phyloP scores from a whole-genome alignment of 1,140 invertebrate genomes.

The Trichonephila clavipes region DNA sequence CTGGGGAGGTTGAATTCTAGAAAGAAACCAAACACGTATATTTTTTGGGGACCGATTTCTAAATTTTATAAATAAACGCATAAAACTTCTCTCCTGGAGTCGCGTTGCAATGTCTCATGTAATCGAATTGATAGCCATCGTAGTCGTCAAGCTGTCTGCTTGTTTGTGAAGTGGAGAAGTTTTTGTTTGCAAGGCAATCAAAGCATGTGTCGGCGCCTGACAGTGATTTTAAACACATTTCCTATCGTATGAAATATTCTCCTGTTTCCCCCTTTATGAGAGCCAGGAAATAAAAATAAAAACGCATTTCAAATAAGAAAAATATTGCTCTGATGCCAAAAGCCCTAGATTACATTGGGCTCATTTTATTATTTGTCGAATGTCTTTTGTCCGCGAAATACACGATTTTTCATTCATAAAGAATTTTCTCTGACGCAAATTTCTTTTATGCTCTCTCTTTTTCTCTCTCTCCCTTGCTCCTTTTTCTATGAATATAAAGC shows the following conservation, averaged over 20 bases:
- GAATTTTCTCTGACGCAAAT: neutral
- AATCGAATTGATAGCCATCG: slow-evolving; percentile 67
- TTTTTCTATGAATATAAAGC: no score
- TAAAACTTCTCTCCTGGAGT: slow-evolving; percentile 1
- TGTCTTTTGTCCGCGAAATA: neutral
- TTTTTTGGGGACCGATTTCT: slow-evolving; percentile 3
- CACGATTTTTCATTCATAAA: neutral
- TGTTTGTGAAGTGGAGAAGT: neutral
- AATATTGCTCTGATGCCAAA: neutral
- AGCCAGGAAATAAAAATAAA: neutral
- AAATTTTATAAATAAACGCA: slow-evolving; percentile 55
- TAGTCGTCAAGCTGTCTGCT: slow-evolving; percentile 53
- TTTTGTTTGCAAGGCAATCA: slow-evolving; percentile 27
- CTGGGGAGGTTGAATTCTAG: neutral
- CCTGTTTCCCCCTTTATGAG: slow-evolving; percentile 13
- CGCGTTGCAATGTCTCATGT: slow-evolving; percentile 45
- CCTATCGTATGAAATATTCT: slow-evolving; percentile 12
- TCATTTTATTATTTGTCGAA: neutral
- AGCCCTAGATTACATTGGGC: neutral
- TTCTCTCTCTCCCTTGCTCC: no score
- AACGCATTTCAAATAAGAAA: neutral
- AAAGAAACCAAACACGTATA: neutral
- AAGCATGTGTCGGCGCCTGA: slow-evolving; percentile 25
- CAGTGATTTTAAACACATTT: slow-evolving; percentile 55
- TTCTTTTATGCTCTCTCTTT: neutral